phyloP scores from a whole-genome alignment of 2,888 invertebrate genomes.

The Netelia fuscicornis region DNA sequence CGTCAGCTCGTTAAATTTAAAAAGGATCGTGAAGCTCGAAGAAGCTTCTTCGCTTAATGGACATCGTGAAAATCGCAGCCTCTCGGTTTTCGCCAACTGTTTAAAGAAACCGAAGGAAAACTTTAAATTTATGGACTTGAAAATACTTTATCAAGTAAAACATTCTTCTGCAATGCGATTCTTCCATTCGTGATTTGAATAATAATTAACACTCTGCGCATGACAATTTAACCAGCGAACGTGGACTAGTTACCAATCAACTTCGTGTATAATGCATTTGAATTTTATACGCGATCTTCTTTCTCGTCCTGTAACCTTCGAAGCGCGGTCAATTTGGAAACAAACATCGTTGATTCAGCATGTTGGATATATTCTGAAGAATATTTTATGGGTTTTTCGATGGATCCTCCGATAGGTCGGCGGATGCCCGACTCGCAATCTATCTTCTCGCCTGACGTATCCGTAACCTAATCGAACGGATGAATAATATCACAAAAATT shows the following conservation, averaged over 20 bases:
- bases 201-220: neutral
- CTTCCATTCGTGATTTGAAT: conserved; percentile 7
- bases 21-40: too few relatives aligned
- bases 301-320: neutral
- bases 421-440: neutral
- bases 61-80: too few relatives aligned
- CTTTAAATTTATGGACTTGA: too few relatives aligned
- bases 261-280: neutral
- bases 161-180: neutral
- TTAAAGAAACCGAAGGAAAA: too few relatives aligned
- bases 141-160: too few relatives aligned
- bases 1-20: too few relatives aligned
- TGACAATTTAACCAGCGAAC: neutral
- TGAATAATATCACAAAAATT: neutral
- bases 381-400: conserved; percentile 3
- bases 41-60: too few relatives aligned
- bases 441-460: conserved; percentile 6
- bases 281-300: conserved; percentile 3
- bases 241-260: neutral
- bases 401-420: neutral
- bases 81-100: too few relatives aligned
- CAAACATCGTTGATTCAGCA: neutral
- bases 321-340: neutral
- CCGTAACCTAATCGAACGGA: neutral
- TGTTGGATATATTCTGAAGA: neutral